Conservation (phyloP, 2,113 vertebrate species). For the Epinephelus cyanopodus region DNA sequence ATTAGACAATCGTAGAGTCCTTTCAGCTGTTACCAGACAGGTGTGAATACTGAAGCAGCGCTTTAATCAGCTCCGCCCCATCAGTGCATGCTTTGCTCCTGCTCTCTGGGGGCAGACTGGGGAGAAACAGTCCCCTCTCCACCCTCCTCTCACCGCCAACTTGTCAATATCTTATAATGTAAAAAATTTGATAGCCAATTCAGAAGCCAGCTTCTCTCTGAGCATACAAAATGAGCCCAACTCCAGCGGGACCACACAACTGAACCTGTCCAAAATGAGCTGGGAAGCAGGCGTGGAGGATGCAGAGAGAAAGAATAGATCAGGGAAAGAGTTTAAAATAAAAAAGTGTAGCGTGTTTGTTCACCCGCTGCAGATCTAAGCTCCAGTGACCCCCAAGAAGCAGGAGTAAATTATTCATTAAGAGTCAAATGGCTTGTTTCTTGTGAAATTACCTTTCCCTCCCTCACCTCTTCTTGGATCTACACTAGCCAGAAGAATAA, state of each 20-base stretch:
- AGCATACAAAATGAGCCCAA: constrained; percentile 73
- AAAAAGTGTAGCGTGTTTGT: constrained; percentile 53
- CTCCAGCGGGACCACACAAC: constrained; percentile 54
- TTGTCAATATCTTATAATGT: constrained; percentile 83
- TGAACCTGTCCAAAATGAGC: constrained; percentile 64
- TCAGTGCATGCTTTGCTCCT: constrained; percentile 47
- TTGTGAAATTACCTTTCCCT: constrained; percentile 81
- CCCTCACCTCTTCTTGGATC: constrained; percentile 61
- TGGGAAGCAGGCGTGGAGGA: constrained; percentile 7
- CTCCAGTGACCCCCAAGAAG: constrained; percentile 72
- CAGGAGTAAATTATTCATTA: constrained; percentile 83
- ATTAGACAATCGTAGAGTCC: constrained; percentile 21
- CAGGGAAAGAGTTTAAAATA: constrained; percentile 31
- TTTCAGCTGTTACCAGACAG: constrained; percentile 45
- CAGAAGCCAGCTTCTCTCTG: constrained; percentile 45
- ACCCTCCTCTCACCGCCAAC: constrained; percentile 49
- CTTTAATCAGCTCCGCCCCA: constrained; percentile 69
- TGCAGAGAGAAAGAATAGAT: constrained; percentile 31
- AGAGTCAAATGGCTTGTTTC: constrained; percentile 83
- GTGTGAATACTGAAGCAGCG: constrained; percentile 42
- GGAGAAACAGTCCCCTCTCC: constrained; percentile 43
- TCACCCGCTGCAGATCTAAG: constrained; percentile 58
- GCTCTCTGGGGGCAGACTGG: constrained; percentile 31
- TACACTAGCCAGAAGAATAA: constrained; percentile 76
- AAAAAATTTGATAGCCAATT: constrained; percentile 81